These are phyloP conservation scores for Autographa gamma DNA, from an alignment of 2,888 invertebrate genomes.

Conservation along the genomic window DNA sequence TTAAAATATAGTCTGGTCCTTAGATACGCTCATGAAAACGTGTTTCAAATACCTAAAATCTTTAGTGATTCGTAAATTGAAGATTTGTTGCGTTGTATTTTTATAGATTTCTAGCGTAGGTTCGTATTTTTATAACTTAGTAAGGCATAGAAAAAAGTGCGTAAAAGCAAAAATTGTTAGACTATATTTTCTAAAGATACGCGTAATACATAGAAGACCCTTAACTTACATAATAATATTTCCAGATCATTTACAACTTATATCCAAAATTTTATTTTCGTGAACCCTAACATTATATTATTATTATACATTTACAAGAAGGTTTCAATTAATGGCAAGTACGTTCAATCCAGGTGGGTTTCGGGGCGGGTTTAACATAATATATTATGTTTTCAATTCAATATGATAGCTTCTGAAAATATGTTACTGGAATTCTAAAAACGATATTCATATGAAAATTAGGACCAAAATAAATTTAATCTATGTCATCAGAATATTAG, in stretches of 20 bases:
- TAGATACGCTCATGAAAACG: neutral
- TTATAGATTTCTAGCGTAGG: neutral
- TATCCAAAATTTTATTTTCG: neutral
- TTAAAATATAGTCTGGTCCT: neutral
- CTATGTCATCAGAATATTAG: neutral
- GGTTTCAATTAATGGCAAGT: conserved; percentile 34
- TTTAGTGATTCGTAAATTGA: neutral
- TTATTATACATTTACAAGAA: conserved; percentile 20
- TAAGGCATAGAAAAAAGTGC: neutral
- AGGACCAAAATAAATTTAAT: neutral
- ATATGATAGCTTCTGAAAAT: neutral
- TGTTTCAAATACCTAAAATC: neutral
- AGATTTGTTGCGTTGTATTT: neutral
- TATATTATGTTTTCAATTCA: conserved; percentile 1
- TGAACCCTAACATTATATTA: conserved; percentile 12
- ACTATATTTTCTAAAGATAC: neutral
- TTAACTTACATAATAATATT: neutral
- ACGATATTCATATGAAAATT: neutral
- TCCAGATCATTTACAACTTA: neutral
- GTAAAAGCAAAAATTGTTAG: neutral
- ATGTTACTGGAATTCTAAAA: neutral
- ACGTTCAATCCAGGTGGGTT: neutral
- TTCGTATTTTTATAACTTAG: neutral
- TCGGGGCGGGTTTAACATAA: neutral
- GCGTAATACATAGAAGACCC: neutral